Conservation (phyloP, 2,113 vertebrate species). For the Paramisgurnus dabryanus region DNA sequence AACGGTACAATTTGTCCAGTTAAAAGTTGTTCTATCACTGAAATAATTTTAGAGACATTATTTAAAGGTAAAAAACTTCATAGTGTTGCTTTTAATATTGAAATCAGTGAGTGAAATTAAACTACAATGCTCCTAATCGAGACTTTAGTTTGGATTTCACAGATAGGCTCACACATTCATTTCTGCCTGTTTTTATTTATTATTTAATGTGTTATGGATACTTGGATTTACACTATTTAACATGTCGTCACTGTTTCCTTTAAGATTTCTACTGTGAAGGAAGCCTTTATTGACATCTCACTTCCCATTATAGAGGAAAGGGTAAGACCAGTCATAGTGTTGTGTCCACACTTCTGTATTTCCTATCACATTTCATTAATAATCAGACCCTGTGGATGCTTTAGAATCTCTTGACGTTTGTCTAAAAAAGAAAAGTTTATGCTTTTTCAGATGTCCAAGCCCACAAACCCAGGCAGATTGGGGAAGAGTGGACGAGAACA, state of each 20-base stretch:
- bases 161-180: no score
- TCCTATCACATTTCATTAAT: no score
- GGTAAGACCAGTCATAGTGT: constrained; percentile 78
- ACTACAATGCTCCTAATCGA: no score
- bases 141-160: no score
- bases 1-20: no score
- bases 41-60: no score
- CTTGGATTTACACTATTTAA: background rate
- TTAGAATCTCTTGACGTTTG: background rate
- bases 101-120: no score
- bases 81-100: no score
- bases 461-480: constrained; percentile 80
- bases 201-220: background rate
- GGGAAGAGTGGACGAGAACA: constrained; percentile 79
- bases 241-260: constrained; percentile 58
- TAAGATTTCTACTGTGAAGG: constrained; percentile 93
- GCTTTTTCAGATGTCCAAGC: constrained; percentile 85
- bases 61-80: no score
- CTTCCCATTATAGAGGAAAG: constrained; percentile 97
- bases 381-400: background rate
- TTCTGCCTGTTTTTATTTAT: background rate
- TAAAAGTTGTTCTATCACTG: no score
- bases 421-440: no score
- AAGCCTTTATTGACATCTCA: constrained; percentile 98
- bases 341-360: background rate